A percentile compares a stretch with the other conserved stretches of the same genome.
Conservation (phyloP, 2,797 vertebrate genomes). For the Danio choprae region DNA sequence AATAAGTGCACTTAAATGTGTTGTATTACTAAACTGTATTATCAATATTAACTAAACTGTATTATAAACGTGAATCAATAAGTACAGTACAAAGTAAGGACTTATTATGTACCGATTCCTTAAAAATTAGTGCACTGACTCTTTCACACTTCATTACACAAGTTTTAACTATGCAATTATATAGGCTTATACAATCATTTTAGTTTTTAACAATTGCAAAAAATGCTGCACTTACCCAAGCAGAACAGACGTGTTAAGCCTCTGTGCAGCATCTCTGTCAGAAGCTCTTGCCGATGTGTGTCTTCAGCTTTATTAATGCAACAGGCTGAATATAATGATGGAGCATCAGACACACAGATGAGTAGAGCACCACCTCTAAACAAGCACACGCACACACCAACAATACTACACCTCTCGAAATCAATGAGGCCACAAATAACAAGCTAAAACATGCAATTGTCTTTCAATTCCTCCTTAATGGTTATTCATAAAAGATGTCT, state of each 20-base stretch:
- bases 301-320: constrained; percentile 42
- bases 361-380: constrained; percentile 51
- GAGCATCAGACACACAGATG: constrained; percentile 30
- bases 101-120: background rate
- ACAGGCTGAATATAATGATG: constrained; percentile 46
- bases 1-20: background rate
- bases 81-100: background rate
- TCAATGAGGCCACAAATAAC: constrained; percentile 42
- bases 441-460: constrained; percentile 42
- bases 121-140: background rate
- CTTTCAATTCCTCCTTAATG: constrained; percentile 10
- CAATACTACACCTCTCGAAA: constrained; percentile 40
- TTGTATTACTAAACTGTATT: background rate
- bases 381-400: constrained; percentile 25
- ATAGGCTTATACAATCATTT: background rate
- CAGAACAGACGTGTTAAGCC: constrained; percentile 4
- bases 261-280: constrained; percentile 51
- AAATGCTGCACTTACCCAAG: constrained; percentile 44
- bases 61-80: background rate
- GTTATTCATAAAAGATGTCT: constrained; percentile 44
- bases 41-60: background rate
- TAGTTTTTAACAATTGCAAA: background rate
- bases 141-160: background rate
- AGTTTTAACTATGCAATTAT: background rate
- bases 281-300: constrained; percentile 18